Conservation (phyloP, 2,888 invertebrate species). For the Heliconius charithonia region DNA sequence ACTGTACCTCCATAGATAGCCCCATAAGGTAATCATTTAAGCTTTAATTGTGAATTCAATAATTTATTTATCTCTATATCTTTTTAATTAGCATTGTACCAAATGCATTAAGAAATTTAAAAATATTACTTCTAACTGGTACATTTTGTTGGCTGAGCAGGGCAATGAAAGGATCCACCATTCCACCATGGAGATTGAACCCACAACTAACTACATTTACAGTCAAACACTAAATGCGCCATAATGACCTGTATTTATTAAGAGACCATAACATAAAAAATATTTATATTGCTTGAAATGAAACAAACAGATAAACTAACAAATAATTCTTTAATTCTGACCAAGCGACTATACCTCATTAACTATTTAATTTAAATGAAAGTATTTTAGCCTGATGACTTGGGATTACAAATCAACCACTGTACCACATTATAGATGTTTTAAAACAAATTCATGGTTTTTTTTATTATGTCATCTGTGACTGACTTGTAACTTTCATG, state of each 20-base stretch:
- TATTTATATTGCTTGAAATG: not conserved
- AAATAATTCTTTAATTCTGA: constrained; percentile 32
- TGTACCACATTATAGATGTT: not conserved
- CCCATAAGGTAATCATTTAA: not conserved
- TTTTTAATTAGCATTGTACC: no score
- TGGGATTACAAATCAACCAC: constrained; percentile 18
- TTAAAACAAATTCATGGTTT: not conserved
- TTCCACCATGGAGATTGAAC: no score
- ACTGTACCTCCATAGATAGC: not conserved
- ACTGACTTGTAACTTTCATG: constrained; percentile 32
- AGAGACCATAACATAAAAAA: not conserved
- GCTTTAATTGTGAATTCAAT: no score
- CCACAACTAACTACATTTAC: no score
- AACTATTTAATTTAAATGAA: constrained; percentile 22
- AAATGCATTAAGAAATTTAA: no score
- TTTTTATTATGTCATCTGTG: not conserved
- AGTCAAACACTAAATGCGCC: no score
- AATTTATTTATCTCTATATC: no score
- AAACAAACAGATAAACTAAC: constrained; percentile 18
- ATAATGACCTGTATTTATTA: not conserved
- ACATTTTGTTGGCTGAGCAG: no score
- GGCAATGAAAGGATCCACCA: no score
- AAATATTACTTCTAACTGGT: no score
- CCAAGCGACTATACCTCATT: constrained; percentile 35
- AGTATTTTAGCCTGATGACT: not conserved